phyloP scores from a whole-genome alignment of 2,888 invertebrate species.

The Hydrotaea cyrtoneurina region DNA sequence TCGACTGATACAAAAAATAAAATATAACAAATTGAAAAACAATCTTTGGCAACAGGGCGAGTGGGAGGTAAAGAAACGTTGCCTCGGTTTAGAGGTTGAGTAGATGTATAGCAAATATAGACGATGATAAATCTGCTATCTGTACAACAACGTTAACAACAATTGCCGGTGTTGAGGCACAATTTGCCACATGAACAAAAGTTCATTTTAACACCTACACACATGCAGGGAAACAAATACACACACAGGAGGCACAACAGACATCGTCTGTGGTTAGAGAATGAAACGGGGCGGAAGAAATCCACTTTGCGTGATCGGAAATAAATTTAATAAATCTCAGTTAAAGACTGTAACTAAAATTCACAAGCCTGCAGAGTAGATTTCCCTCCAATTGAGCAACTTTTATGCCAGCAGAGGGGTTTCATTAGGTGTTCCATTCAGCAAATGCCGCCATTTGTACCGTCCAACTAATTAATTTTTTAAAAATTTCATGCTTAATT shows the following conservation, averaged over 20 bases:
- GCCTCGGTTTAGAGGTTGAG: too few species aligned
- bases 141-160: slow-evolving; percentile 23
- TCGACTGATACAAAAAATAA: too few species aligned
- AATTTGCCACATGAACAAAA: slow-evolving; percentile 6
- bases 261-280: not conserved
- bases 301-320: slow-evolving; percentile 9
- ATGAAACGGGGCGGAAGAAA: not conserved
- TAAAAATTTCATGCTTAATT: too few species aligned
- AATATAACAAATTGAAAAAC: not conserved
- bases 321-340: slow-evolving; percentile 35
- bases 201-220: not conserved
- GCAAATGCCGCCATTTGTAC: too few species aligned
- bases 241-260: not conserved
- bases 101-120: too few species aligned
- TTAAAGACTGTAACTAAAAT: slow-evolving; percentile 1
- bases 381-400: too few species aligned
- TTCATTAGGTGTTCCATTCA: too few species aligned
- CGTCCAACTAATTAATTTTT: too few species aligned
- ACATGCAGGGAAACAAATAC: not conserved
- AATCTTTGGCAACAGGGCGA: not conserved
- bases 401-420: too few species aligned
- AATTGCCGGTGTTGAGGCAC: slow-evolving; percentile 9
- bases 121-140: slow-evolving; percentile 8
- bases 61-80: too few species aligned
- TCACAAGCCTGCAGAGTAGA: too few species aligned